A percentile compares a stretch with the other conserved stretches of the same genome.
phyloP scores from a whole-genome alignment of 2,113 vertebrate genomes.

The Dendropsophus ebraccatus region DNA sequence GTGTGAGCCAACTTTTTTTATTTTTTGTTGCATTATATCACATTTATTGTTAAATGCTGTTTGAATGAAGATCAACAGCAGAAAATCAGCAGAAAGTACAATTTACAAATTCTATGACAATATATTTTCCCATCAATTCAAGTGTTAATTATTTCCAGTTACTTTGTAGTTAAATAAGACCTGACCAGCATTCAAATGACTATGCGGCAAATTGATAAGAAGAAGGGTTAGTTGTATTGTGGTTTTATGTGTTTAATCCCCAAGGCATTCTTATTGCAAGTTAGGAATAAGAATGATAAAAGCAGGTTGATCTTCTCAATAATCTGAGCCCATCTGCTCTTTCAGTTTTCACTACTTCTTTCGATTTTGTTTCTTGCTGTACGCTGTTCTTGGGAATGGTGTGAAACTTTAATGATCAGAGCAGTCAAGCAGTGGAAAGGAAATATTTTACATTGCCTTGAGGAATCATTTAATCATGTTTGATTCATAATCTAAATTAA shows the following conservation, averaged over 20 bases:
- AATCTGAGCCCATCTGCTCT: slow-evolving; percentile 44
- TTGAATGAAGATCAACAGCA: not conserved
- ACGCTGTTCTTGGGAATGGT: slow-evolving; percentile 10
- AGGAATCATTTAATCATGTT: slow-evolving; percentile 50
- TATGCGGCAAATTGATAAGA: not conserved
- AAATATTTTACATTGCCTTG: slow-evolving; percentile 43
- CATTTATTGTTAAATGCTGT: too few relatives aligned
- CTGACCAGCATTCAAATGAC: slow-evolving; percentile 21
- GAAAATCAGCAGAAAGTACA: too few relatives aligned
- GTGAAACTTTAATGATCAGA: slow-evolving; percentile 42
- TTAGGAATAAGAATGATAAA: slow-evolving; percentile 6
- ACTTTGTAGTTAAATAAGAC: slow-evolving; percentile 19
- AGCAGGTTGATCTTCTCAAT: slow-evolving; percentile 25
- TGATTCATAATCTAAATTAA: slow-evolving; percentile 34
- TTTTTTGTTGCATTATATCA: too few relatives aligned
- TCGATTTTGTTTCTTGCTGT: slow-evolving; percentile 34
- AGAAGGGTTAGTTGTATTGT: slow-evolving; percentile 20
- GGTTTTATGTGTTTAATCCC: slow-evolving; percentile 29
- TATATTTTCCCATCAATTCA: not conserved
- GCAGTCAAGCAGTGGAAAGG: slow-evolving; percentile 23
- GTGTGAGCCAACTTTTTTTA: too few relatives aligned
- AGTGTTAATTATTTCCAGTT: not conserved
- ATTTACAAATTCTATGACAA: not conserved
- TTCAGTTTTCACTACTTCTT: slow-evolving; percentile 47
- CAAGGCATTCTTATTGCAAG: slow-evolving; percentile 33